Evolutionary conservation across 2,888 invertebrate species (phyloP), one percentile per base, ranked within the genome.

Genomic region (Blastobasis adustella): DNA sequence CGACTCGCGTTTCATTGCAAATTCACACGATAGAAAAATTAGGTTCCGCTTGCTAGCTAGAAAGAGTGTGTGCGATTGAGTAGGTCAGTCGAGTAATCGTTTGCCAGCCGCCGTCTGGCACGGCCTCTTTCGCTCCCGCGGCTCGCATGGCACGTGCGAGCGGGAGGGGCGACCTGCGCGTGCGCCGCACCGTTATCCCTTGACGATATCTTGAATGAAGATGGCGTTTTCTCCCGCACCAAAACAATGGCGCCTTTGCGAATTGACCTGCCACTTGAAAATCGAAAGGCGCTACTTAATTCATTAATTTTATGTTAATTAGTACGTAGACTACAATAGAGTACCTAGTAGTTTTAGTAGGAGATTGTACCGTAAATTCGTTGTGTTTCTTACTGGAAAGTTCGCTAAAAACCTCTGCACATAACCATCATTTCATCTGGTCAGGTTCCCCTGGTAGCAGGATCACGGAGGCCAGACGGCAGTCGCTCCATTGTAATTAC

Each of bases 21-120:
- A 82, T 83, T 82, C 80, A 80, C 80, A 80, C 79, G 79, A 74
- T 75, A 79, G 75, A 78, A 82, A 82, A 89, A 88, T 86, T 86
- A 87, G 89, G 87, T 89, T 84, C 79, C 83, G 79, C 76, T 85
- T 84, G 84, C 80, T 72, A 79, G 78, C 82, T 84, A 90, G 89
- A 90, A 90, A 90, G 89, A 90, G 89, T 89, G 80, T 87, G 82
- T 79, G 73, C 77, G 65, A 67, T 74, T 79, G 84, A 88, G 87
- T 89, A 86, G 89, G 89, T 89, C 89, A 89, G 79, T 88, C 88
- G 87, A 87, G 85, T 87, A 85, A 85, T 83, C 73, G 78, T 74
- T 81, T 78, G 79, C 80, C 70, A 76, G 76, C 76, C 73, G 76
- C 71, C 75, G 79, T 76, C 77, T 73, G 72, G 68, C 39, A 40